Percentiles rank a stretch among this genome's conserved stretches.
Conservation (phyloP, 2,888 invertebrate species). For the Drosophila kanekoi region DNA sequence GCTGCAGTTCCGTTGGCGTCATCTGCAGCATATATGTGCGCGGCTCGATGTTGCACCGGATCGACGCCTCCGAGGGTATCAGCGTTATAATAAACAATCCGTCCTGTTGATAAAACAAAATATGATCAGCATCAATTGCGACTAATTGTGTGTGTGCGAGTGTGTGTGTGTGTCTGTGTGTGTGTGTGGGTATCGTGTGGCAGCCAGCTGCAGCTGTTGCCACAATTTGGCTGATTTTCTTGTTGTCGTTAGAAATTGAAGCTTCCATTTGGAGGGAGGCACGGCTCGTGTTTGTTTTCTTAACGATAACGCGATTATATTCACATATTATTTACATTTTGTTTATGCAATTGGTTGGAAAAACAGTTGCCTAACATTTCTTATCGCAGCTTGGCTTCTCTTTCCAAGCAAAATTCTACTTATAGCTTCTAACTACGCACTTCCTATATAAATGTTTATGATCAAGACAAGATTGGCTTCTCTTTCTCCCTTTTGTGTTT, state of each 20-base stretch:
- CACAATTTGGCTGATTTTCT: background rate
- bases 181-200: background rate
- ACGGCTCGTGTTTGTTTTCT: background rate
- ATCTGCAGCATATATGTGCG: constrained; percentile 90
- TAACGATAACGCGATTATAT: too few relatives aligned
- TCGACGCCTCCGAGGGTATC: constrained; percentile 91
- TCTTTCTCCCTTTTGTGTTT: too few relatives aligned
- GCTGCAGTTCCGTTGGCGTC: constrained; percentile 91
- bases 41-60: constrained; percentile 90
- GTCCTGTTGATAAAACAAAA: constrained; percentile 84
- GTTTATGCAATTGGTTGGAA: constrained; percentile 8
- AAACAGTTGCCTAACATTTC: constrained; percentile 2
- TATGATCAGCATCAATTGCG: background rate
- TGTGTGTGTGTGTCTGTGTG: background rate
- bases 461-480: too few relatives aligned
- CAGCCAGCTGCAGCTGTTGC: constrained; percentile 1
- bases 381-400: background rate
- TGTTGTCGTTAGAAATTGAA: too few relatives aligned
- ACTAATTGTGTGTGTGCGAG: too few relatives aligned
- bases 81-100: constrained; percentile 92
- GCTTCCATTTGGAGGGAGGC: too few relatives aligned
- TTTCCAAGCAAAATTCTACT: background rate
- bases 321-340: background rate
- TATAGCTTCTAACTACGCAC: background rate
- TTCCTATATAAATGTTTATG: too few relatives aligned